phyloP scores from a whole-genome alignment of 2,888 invertebrate species.

The Sympetrum striolatum region DNA sequence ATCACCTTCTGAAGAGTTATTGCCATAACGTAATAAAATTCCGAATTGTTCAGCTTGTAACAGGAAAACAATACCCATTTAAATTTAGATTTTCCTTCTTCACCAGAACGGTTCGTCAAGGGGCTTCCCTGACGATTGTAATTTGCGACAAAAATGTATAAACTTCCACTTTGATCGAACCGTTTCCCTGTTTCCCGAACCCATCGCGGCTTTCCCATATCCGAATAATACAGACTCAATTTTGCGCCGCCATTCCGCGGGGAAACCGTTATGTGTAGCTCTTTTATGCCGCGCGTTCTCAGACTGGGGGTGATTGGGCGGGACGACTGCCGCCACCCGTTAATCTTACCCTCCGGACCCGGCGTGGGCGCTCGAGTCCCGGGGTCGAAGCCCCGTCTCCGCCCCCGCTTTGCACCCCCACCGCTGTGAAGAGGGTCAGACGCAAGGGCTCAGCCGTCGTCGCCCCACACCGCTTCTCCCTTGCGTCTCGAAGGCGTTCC shows the following conservation, averaged over 20 bases:
- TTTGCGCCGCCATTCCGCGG: neutral
- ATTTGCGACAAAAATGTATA: too few species aligned
- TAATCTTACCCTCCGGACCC: slow-evolving; percentile 4
- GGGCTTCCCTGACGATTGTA: too few species aligned
- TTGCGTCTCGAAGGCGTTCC: neutral
- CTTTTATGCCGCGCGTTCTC: neutral
- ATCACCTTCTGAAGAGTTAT: too few species aligned
- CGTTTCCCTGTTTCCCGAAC: too few species aligned
- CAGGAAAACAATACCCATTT: too few species aligned
- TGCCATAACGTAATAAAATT: too few species aligned
- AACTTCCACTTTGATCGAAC: too few species aligned
- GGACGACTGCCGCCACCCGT: neutral
- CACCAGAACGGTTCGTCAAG: too few species aligned
- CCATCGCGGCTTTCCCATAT: neutral
- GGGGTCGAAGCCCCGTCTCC: slow-evolving; percentile 32
- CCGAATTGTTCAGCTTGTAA: too few species aligned
- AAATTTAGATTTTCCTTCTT: too few species aligned
- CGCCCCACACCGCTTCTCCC: neutral
- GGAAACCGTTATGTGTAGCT: neutral
- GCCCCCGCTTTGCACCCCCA: neutral
- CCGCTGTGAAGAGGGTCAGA: neutral
- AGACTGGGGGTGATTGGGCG: neutral
- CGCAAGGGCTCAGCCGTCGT: neutral
- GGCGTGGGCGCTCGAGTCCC: slow-evolving; percentile 26
- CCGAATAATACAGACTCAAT: neutral